Percentiles rank a stretch among this genome's conserved stretches.
Conservation (phyloP, 2,888 invertebrate genomes). For the Anthoptus insignis region DNA sequence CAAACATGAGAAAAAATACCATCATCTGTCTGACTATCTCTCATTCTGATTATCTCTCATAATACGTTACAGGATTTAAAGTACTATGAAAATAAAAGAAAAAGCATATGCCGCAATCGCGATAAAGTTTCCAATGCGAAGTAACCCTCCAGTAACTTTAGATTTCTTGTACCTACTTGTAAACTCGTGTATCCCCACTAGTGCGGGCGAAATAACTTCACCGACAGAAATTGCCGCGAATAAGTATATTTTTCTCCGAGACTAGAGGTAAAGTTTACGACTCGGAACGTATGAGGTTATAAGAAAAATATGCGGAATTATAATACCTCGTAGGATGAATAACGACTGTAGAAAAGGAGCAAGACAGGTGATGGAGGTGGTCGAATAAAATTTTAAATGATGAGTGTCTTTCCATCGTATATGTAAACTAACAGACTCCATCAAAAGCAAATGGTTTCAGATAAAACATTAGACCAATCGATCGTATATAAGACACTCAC, state of each 20-base stretch:
- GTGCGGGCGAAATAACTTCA: slow-evolving; percentile 34
- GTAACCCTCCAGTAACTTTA: slow-evolving; percentile 30
- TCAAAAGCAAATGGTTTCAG: no score
- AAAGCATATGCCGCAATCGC: slow-evolving; percentile 18
- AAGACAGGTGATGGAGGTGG: slow-evolving; percentile 39
- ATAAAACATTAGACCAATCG: no score
- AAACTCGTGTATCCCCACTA: slow-evolving; percentile 31
- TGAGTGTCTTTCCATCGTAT: no score
- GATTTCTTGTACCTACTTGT: slow-evolving; percentile 29
- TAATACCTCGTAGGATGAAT: slow-evolving; percentile 21
- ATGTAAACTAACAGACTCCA: no score
- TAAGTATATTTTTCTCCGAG: slow-evolving; percentile 31
- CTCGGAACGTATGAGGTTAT: slow-evolving; percentile 36
- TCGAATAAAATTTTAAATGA: slow-evolving; percentile 44
- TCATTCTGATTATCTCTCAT: no score
- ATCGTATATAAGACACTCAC: no score
- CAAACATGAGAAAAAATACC: no score
- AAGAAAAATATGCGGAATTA: slow-evolving; percentile 34
- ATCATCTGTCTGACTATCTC: no score
- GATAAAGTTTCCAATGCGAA: slow-evolving; percentile 26
- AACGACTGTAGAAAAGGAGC: slow-evolving; percentile 17
- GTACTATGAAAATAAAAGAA: slow-evolving; percentile 12
- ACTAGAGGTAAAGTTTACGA: slow-evolving; percentile 30
- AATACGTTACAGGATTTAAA: no score
- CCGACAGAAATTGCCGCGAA: slow-evolving; percentile 38